Evolutionary conservation across 1,140 invertebrate genomes (phyloP).

Genomic region (Drosophila tropicalis): DNA sequence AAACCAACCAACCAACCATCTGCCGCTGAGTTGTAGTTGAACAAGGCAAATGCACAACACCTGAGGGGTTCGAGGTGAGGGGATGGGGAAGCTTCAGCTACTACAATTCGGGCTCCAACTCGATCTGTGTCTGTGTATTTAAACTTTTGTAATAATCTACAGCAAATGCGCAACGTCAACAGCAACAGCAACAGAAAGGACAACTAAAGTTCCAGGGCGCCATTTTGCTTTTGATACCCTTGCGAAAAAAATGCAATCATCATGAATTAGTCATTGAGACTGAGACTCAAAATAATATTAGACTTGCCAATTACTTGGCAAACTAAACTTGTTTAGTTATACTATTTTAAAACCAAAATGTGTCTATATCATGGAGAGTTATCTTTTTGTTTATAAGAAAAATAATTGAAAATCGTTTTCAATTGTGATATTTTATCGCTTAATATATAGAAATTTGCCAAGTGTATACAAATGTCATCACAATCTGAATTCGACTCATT

Average conservation of each 20-base stretch:
- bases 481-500: neutral
- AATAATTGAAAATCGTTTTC: too few species aligned
- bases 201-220: slow-evolving; percentile 10
- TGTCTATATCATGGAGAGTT: too few species aligned
- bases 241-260: neutral
- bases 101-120: slow-evolving; percentile 17
- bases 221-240: slow-evolving; percentile 10
- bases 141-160: slow-evolving; percentile 80
- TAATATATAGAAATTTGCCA: neutral
- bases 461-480: slow-evolving; percentile 1
- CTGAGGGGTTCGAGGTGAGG: slow-evolving; percentile 52
- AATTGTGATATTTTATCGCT: too few species aligned
- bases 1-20: neutral
- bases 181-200: slow-evolving; percentile 53
- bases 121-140: slow-evolving; percentile 62
- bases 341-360: too few species aligned
- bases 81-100: neutral
- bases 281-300: too few species aligned
- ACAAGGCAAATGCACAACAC: slow-evolving; percentile 66
- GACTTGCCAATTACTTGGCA: too few species aligned
- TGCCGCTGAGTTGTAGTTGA: slow-evolving; percentile 35
- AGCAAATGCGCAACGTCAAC: slow-evolving; percentile 74
- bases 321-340: too few species aligned
- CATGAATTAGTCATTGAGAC: too few species aligned
- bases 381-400: too few species aligned